A percentile compares a stretch with the other conserved stretches of the same genome.
Evolutionary conservation across 2,797 vertebrate genomes (phyloP).

Genomic region (Ctenopoma kingsleyae): DNA sequence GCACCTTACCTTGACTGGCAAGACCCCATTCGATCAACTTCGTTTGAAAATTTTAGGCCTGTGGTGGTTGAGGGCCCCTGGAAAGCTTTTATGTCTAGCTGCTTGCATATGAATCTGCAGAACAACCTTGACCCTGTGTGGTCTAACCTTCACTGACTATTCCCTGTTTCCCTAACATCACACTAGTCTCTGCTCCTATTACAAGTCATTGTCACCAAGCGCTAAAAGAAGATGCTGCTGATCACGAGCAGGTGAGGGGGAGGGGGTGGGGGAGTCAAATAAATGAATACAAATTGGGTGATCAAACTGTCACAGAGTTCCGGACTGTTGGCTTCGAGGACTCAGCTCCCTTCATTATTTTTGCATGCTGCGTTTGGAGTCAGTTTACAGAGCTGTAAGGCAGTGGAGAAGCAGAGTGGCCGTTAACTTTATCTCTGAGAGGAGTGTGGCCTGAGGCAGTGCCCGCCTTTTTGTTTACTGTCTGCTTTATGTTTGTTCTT

Average conservation of each 20-base stretch:
- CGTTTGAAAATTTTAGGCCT: conserved; percentile 73
- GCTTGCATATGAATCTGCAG: conserved; percentile 66
- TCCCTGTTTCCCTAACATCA: conserved; percentile 41
- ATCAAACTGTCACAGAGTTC: conserved; percentile 71
- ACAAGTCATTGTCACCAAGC: conserved; percentile 71
- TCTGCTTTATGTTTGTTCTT: conserved; percentile 57
- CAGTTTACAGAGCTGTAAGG: conserved; percentile 49
- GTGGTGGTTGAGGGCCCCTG: conserved; percentile 43
- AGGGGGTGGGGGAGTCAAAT: conserved; percentile 46
- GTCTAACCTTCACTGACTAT: conserved; percentile 70
- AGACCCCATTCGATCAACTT: conserved; percentile 72
- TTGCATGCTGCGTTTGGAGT: conserved; percentile 54
- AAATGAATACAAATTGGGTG: conserved; percentile 75
- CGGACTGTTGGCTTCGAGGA: conserved; percentile 58
- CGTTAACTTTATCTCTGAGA: conserved; percentile 67
- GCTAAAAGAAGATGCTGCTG: conserved; percentile 37
- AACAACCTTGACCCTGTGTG: conserved; percentile 71
- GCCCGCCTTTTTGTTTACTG: conserved; percentile 69
- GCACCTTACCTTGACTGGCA: conserved; percentile 79
- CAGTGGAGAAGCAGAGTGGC: conserved; percentile 44
- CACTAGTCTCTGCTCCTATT: conserved; percentile 69
- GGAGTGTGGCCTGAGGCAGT: conserved; percentile 60
- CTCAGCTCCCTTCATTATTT: conserved; percentile 70
- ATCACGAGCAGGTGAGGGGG: conserved; percentile 18
- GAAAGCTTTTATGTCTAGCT: conserved; percentile 57